Base-by-base conservation (phyloP, 2,113 vertebrate genomes). In the Sylvilagus bachmani region DNA sequence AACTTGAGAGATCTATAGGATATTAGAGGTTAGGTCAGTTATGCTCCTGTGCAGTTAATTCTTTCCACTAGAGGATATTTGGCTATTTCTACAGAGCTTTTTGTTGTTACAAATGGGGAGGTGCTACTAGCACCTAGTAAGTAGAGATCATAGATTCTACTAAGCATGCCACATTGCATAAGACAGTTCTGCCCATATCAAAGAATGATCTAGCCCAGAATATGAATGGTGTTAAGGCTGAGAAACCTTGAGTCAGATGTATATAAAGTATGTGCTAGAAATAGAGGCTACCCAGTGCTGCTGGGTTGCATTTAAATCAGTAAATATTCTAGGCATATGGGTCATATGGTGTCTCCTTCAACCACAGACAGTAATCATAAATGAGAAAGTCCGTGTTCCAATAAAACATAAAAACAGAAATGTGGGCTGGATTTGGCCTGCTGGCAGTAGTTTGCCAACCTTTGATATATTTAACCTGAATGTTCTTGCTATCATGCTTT, bases 261-360 rank as follows among this genome's bases (percentile, higher is more conserved):
- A 58, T 64, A 25, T 86, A 92, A 89, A 96, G n/a, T 85, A 80
- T 17, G 13, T 84, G 44, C 82, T 66, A 29, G 75, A 90, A 84
- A 91, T 58, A 64, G 62, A 85, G 44, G 27, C 73, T 49, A 17
- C 49, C 25, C 17, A 24, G 38, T 55, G 51, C 61, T 62, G 27
- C 51, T 33, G 12, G 36, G 13, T 69, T 79, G 33, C 12, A 27
- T 75, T 29, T 73, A 64, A n/a, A 92, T 5, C 49, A 83, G 67
- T 80, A 91, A 73, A 89, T 82, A n/a, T 82, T 95, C 83, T 73
- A 80, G 58, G 51, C 21, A 38, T 90, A 24, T 96, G 55, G 25
- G 27, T 73, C 70, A 73, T 33, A 13, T 31, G 58, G 21, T 74
- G 62, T 86, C 80, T 94, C n/a, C 55, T 94, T 29, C 7, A 94